A percentile compares a stretch with the other conserved stretches of the same genome.
These are phyloP conservation scores for Cataglyphis hispanica DNA, from an alignment of 1,140 invertebrate species.

Conservation along the genomic window DNA sequence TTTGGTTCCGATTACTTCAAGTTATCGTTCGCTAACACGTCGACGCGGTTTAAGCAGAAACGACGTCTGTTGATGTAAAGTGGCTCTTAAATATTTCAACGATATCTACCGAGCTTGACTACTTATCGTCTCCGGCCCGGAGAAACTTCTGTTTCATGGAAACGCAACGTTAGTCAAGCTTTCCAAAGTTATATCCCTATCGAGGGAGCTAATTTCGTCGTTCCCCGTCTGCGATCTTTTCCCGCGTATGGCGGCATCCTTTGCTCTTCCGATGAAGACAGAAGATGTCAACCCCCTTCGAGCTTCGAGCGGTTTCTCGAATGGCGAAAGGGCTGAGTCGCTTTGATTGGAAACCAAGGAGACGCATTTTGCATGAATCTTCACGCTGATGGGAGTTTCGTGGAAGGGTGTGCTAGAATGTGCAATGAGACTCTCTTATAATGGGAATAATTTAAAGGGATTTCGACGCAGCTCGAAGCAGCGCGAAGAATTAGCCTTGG, in stretches of 20 bases:
- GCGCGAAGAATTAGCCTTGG: constrained; percentile 13
- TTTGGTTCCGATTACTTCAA: constrained; percentile 48
- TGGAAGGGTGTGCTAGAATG: neutral
- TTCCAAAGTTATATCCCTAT: constrained; percentile 63
- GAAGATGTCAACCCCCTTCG: neutral
- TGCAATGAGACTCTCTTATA: constrained; percentile 33
- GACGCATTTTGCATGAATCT: neutral
- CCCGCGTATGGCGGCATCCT: neutral
- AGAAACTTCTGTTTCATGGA: constrained; percentile 75
- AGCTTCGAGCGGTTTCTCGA: neutral
- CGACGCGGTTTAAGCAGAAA: constrained; percentile 44
- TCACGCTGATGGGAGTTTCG: constrained; percentile 26
- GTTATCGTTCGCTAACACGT: constrained; percentile 49
- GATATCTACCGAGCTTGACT: constrained; percentile 64
- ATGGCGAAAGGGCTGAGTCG: neutral
- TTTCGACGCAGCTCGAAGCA: neutral
- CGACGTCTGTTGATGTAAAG: constrained; percentile 54
- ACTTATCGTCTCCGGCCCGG: constrained; percentile 72
- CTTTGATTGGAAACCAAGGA: constrained; percentile 33
- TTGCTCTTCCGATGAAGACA: neutral
- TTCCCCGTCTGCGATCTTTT: neutral
- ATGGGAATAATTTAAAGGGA: constrained; percentile 34
- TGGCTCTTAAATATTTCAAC: constrained; percentile 77
- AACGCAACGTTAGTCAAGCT: constrained; percentile 68
- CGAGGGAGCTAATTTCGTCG: constrained; percentile 40